Conservation (phyloP, 30 jellyfish, hydroid and myxozoan species). For the Mastigias papua region DNA sequence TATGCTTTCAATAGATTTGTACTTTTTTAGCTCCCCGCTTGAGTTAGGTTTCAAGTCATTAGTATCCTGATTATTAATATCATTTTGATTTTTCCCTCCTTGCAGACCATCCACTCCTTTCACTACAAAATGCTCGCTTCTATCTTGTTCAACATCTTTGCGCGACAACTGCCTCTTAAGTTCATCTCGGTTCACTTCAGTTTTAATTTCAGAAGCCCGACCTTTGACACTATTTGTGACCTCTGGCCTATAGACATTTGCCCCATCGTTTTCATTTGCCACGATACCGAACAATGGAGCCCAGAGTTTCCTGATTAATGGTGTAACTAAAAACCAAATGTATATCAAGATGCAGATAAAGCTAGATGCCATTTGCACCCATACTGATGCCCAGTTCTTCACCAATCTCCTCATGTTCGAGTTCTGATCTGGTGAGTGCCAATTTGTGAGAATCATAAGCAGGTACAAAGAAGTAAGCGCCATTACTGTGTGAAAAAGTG, state of each 20-base stretch:
- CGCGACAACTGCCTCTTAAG: neutral
- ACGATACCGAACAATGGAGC: slow-evolving; percentile 93
- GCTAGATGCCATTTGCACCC: slow-evolving; percentile 99
- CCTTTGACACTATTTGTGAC: slow-evolving; percentile 31
- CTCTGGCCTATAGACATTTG: neutral
- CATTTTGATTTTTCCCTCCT: neutral
- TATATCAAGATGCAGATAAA: slow-evolving; percentile 84
- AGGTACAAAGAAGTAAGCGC: slow-evolving; percentile 83
- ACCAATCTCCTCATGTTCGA: slow-evolving; percentile 85
- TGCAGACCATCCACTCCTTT: neutral
- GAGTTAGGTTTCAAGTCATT: neutral
- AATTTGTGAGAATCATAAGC: slow-evolving; percentile 89
- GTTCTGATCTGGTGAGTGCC: slow-evolving; percentile 99
- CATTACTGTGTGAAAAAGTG: slow-evolving; percentile 90
- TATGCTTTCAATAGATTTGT: slow-evolving; percentile 55
- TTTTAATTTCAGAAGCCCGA: neutral
- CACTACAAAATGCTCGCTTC: neutral
- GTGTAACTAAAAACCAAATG: slow-evolving; percentile 95
- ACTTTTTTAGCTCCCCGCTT: neutral
- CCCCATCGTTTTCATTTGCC: slow-evolving; percentile 14
- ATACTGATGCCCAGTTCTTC: slow-evolving; percentile 98
- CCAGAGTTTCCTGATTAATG: slow-evolving; percentile 85
- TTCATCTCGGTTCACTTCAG: neutral
- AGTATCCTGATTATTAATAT: neutral
- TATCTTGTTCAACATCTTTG: neutral